These are phyloP conservation scores for Colaptes auratus DNA, from an alignment of 2,113 vertebrate genomes.

Conservation along the genomic window DNA sequence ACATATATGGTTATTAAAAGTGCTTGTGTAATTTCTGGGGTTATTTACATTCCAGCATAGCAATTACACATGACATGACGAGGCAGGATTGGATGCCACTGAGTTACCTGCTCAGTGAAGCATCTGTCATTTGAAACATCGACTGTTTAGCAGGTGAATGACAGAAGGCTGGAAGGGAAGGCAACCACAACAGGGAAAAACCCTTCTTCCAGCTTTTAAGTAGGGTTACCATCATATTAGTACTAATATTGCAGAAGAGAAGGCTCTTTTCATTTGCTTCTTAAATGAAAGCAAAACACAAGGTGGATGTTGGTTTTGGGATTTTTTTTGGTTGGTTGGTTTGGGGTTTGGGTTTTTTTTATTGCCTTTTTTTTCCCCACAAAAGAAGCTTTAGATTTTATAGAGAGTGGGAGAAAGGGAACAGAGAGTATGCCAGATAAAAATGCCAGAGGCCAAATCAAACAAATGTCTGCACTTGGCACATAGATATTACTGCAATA, in stretches of 20 bases:
- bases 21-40: not conserved
- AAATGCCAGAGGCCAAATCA: conserved; percentile 23
- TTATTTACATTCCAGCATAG: conserved; percentile 6
- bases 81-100: not conserved
- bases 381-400: not conserved
- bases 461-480: conserved; percentile 42
- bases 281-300: not conserved
- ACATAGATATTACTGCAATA: conserved; percentile 2
- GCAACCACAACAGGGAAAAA: not conserved
- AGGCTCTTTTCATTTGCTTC: not conserved
- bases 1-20: not conserved
- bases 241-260: not conserved
- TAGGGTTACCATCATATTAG: not conserved
- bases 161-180: not conserved
- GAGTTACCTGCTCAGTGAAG: not conserved
- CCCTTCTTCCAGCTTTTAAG: not conserved
- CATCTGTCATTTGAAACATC: conserved; percentile 21
- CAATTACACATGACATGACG: conserved; percentile 26
- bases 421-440: conserved; percentile 1
- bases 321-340: too few relatives aligned
- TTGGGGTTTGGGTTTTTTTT: too few relatives aligned
- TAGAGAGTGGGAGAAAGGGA: not conserved
- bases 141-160: not conserved
- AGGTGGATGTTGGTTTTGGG: fast-evolving
- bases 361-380: not conserved